Evolutionary conservation across 2,888 invertebrate genomes (phyloP), one percentile per base, ranked within the genome.

Genomic region (Oscheius sp.): DNA sequence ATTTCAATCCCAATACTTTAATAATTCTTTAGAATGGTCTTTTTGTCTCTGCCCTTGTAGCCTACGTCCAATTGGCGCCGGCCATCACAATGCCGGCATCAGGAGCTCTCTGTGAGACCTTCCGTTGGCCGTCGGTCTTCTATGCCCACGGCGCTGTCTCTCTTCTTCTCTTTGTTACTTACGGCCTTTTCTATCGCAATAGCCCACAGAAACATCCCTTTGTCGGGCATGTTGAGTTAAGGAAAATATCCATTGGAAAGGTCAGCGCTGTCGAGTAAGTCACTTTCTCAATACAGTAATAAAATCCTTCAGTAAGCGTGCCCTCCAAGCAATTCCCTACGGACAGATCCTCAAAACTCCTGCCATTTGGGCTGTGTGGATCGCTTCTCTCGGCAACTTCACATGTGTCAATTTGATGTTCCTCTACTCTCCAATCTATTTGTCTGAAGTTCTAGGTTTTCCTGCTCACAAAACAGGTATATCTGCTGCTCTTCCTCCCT

Each of bases 301-400:
- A n/a, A n/a, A n/a, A n/a, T n/a, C n/a, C n/a, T n/a, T n/a, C 73
- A 77, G 77, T 67, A 85, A 85, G 69, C 68, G 74, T 26, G 75
- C 78, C 8, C 74, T 79, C n/a, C 73, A 75, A 44, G 70, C 71
- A n/a, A 77, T 82, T 47, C 85, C 85, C 36, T 83, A 82, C 57
- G 68, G 68, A 6, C 67, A 74, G 0, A 84, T 84, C 63, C 71
- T 81, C 33, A 20, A 26, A 2, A 83, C 82, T 6, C 82, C 82
- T 4, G 78, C 83, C 24, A 81, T 85, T 45, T 85, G 85, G 82
- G 85, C 85, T 30, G 78, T 85, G 8, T 85, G 85, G 85, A 72
- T 82, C 12, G 84, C 82, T 2, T 77, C 85, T 8, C 75, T 85
- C 47, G 85, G 85, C 45, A 85, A 85, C 70, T 85, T 85, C 75